Conservation (phyloP, 2,113 vertebrate species). For the Podilymbus podiceps region DNA sequence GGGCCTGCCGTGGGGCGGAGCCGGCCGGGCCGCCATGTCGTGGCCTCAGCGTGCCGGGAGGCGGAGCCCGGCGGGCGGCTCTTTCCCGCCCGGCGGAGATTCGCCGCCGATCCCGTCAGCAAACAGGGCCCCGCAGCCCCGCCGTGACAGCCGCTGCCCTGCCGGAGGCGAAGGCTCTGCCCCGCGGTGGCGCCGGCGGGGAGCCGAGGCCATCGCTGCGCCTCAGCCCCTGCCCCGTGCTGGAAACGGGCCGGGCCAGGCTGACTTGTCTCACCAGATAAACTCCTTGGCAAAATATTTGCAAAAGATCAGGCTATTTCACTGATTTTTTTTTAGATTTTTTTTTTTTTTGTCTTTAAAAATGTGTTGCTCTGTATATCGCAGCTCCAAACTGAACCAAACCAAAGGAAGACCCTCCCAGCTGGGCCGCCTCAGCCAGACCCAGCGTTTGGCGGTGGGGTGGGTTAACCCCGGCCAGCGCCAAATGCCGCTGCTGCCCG, state of each 20-base stretch:
- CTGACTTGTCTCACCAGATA: neutral
- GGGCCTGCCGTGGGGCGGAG: no score
- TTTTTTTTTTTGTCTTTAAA: neutral
- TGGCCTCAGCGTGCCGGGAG: accelerated
- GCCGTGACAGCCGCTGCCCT: no score
- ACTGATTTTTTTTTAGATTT: no score
- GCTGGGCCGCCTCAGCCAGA: neutral
- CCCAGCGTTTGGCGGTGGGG: accelerated
- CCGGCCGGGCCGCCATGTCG: neutral
- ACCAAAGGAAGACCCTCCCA: no score
- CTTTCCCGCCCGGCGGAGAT: no score
- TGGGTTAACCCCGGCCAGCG: no score
- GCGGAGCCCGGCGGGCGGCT: neutral
- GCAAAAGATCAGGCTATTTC: neutral
- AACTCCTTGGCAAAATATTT: neutral
- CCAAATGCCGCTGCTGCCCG: no score
- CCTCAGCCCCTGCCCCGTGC: neutral
- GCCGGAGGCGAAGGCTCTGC: no score
- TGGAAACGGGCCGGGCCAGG: neutral
- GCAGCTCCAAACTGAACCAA: neutral
- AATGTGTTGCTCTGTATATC: neutral
- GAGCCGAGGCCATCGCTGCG: accelerated
- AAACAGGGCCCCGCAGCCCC: neutral
- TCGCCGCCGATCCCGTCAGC: neutral
- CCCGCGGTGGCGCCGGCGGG: neutral